Base-by-base conservation (phyloP, 2,797 vertebrate genomes). In the Synaphobranchus kaupii region DNA sequence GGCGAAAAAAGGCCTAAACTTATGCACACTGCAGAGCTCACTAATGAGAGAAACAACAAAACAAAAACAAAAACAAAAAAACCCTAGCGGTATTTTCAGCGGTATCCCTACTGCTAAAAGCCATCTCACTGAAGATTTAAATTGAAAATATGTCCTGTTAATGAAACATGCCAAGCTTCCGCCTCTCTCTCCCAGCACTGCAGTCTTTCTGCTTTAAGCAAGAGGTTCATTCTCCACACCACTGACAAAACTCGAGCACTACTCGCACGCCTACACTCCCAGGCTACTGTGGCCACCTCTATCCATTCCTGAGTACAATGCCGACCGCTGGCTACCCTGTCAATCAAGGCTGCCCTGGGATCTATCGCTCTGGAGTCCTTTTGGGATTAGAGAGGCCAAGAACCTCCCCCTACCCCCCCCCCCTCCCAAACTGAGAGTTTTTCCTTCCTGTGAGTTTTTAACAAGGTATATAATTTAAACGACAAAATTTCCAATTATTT, bases 401-500 rank as follows among this genome's bases (percentile, higher is more conserved):
- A 20, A 47, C 76, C 68, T 10, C 31, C 0, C 60, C 60, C 92
- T 80, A 89, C 89, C 86, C 83, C 90, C 86, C 87, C 88, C 47
- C 83, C 83, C 90, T 89, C 78, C 89, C 25, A 48, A 17, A 9
- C 84, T n/a, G 89, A 90, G 84, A 86, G 39, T 39, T 39, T 39
- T 39, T 44, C 48, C 28, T 80, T 44, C 44, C n/a, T 80, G 7
- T 2, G 47, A 78, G 20, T 80, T 80, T 34, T 15, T 80, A 22
- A 80, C 48, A 1, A 73, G 31, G 34, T 20, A 39, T 39, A 78
- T 39, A 25, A 80, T 81, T 68, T 85, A 68, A 86, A 91, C 88
- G 89, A 89, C 85, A 83, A 58, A 89, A 76, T 44, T 86, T 91
- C 91, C 86, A 90, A 88, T 88, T 91, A 91, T 84, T 87, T 89